These are phyloP conservation scores for Plectropomus leopardus DNA, from an alignment of 2,113 vertebrate genomes.

Conservation along the genomic window DNA sequence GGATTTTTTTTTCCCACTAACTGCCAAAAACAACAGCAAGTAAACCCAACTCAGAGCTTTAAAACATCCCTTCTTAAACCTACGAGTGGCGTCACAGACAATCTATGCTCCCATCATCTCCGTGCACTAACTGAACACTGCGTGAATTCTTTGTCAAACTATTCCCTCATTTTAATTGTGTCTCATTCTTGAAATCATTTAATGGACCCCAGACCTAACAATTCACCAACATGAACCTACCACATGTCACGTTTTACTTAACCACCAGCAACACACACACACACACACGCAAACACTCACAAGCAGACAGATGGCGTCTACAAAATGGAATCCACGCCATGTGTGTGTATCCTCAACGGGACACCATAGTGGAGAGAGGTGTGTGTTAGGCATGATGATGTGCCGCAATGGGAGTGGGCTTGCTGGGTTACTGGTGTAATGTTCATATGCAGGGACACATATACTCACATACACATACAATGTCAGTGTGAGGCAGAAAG, in stretches of 20 bases:
- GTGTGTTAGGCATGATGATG: constrained; percentile 43
- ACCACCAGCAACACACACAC: neutral
- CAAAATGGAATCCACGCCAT: constrained; percentile 27
- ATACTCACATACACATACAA: constrained; percentile 22
- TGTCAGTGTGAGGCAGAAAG: neutral
- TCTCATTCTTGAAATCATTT: neutral
- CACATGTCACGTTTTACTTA: neutral
- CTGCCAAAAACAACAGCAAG: constrained; percentile 3
- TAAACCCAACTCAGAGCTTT: neutral
- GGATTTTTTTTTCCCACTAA: neutral
- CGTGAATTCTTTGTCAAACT: neutral
- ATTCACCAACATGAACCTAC: constrained; percentile 1
- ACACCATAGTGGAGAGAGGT: constrained; percentile 9
- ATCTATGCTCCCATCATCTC: neutral
- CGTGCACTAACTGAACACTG: neutral
- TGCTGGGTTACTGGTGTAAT: constrained; percentile 59
- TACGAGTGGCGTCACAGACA: neutral
- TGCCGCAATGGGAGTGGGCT: constrained; percentile 38
- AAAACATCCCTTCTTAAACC: neutral
- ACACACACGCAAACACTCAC: neutral
- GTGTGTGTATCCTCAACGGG: constrained; percentile 17
- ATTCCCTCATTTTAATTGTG: neutral
- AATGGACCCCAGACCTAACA: constrained; percentile 5
- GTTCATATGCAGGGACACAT: neutral
- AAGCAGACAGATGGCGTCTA: constrained; percentile 39